Evolutionary conservation across 2,113 vertebrate species (phyloP), one percentile per base, ranked within the genome.

Genomic region (Lynx canadensis): DNA sequence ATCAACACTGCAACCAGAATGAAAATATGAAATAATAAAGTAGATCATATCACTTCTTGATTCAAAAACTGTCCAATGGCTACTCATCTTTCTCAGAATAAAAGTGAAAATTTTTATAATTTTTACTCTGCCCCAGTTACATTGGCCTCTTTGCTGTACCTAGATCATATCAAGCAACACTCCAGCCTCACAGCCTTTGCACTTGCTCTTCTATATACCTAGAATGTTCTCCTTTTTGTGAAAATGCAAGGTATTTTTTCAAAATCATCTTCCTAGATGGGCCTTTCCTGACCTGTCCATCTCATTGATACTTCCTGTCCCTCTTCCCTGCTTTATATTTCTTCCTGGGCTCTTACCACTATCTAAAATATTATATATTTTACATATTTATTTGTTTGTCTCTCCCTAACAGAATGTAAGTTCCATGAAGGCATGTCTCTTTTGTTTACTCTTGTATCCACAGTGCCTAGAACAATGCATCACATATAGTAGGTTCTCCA

Each of bases 271-370:
- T 84, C 57, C 38, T 65, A 81, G 31, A 60, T 55, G 45, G 52
- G 11, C 12, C n/a, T 82, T 94, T 68, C n/a, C 29, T 36, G 27
- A 66, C 5, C 50, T 81, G 23, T 89, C 15, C 79, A 13, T 80
- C 63, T 93, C 66, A 57, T 7, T 74, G 15, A 79, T 73, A 89
- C n/a, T 80, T 92, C 7, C 65, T 57, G 1, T 33, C 29, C 12
- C 14, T 50, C 25, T 95, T 92, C 8, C 78, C 25, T 84, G n/a
- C n/a, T 80, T 85, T 95, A 48, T 73, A 88, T 96, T 82, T 92
- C 68, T 71, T 78, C 63, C 52, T 95, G 60, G 69, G 52, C 29
- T 78, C 7, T 79, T 65, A 52, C 29, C 41, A 78, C 15, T 13
- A 63, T 71, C 21, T 55, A 48, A 95, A 83, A 69, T n/a, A n/a